Base-by-base conservation (phyloP, 2,113 vertebrate genomes). In the Irena cyanogastra region DNA sequence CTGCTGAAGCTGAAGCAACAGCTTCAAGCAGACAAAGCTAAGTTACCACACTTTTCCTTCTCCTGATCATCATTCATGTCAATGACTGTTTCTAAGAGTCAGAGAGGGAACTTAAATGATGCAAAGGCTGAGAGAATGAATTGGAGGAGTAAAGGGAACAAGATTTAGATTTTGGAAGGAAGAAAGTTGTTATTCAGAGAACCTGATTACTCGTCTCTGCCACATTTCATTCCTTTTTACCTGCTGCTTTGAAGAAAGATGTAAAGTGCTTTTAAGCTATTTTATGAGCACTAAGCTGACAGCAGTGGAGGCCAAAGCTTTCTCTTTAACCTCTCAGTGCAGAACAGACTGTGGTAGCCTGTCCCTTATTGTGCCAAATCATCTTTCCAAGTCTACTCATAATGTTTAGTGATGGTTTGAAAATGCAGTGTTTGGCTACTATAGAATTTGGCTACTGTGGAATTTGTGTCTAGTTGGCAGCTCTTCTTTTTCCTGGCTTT, bases 161-260 rank as follows among this genome's bases (percentile, higher is more conserved):
- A 93, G 74, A 90, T 80, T 80, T 89, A 93, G 37, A 74, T 70
- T 77, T 91, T 89, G 78, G 37, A 93, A 85, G 33, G 50, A 53
- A 90, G 37, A 27, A 49, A n/a, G 66, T 23, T 94, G 50, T 91
- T 87, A 90, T 83, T 95, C 87, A 85, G 45, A 83, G 78, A 52
- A 90, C 22, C 8, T 74, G 59, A 85, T 93, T 82, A 82, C 61
- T 87, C 1, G 3, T 69, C 37, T 91, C 66, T 93, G 75, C 35
- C 84, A 91, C 70, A 90, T 93, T 94, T 95, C 45, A 41, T 33
- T 9, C 69, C 75, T 56, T 80, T 85, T 65, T 44, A 72, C 87
- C 63, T 83, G 22, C 45, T 63, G 39, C 75, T 91, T 94, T 94
- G 90, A 83, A 95, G 68, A 69, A 92, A 91, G 53, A 68, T 52